A percentile compares a stretch with the other conserved stretches of the same genome.
Conservation (phyloP, 2,797 vertebrate genomes). For the Danio albolineatus region DNA sequence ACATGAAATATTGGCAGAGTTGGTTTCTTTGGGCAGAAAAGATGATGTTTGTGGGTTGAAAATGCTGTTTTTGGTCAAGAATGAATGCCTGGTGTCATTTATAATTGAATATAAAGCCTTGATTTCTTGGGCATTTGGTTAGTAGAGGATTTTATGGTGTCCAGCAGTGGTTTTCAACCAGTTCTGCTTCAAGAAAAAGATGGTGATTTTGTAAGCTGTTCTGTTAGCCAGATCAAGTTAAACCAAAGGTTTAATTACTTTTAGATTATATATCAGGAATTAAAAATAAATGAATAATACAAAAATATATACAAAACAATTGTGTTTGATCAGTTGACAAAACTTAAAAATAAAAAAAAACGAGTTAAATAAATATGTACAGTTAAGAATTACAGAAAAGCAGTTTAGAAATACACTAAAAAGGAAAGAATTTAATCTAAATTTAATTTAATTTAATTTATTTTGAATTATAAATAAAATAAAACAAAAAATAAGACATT, state of each 20-base stretch:
- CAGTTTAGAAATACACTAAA: too few species aligned
- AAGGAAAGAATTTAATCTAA: too few species aligned
- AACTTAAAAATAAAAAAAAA: too few species aligned
- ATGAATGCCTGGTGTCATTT: slow-evolving; percentile 35
- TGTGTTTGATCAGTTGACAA: too few species aligned
- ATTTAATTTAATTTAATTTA: too few species aligned
- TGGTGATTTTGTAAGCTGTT: too few species aligned
- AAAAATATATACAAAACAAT: too few species aligned
- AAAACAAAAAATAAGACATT: too few species aligned
- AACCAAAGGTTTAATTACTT: too few species aligned
- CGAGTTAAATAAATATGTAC: too few species aligned
- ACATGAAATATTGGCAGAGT: slow-evolving; percentile 48
- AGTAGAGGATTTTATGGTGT: neutral
- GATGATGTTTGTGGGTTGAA: slow-evolving; percentile 25
- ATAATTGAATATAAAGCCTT: slow-evolving; percentile 28
- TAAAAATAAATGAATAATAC: neutral
- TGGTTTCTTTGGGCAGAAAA: slow-evolving; percentile 26
- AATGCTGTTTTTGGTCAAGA: slow-evolving; percentile 34
- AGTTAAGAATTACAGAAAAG: too few species aligned
- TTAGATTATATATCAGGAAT: neutral
- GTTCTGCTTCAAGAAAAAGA: neutral
- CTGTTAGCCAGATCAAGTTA: neutral
- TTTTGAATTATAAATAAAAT: neutral
- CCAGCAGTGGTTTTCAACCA: neutral
- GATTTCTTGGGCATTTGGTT: neutral